Base-by-base conservation (phyloP, 2,888 invertebrate species). In the Cremastinae sp. region DNA sequence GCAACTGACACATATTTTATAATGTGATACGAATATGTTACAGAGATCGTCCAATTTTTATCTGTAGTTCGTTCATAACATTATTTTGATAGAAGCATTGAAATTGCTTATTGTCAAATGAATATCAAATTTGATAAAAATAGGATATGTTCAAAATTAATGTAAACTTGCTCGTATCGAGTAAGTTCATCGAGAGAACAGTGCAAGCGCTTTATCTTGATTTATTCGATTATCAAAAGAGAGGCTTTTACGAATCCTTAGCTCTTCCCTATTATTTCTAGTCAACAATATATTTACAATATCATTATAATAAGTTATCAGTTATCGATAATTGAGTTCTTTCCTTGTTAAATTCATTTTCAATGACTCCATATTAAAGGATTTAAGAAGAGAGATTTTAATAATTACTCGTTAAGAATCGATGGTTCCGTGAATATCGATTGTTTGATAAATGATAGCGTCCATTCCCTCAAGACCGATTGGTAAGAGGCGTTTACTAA, bases 21-120 rank as follows among this genome's bases (percentile, higher is more conserved):
- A 83, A 85, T 87, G 87, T 87, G 88, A 87, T 87, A 87, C 82
- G 84, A 86, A 84, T 86, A 87, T 87, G 82, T 85, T 88, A 81
- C 83, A 85, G 84, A 80, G 65, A 65, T 87, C 86, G 85, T 82
- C 81, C 85, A 87, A 83, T 87, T 85, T 85, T 59, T 73, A 85
- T 85, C 86, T 87, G 87, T 86, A 86, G 86, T 86, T 82, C 82
- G 82, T 86, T 85, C 28, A 82, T 12, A 20, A 38, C 7, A 5
- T 38, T 18, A 38, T 38, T 51, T 64, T 22, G 20, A 49, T 49
- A 14, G 9, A 5, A 9, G 10, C 2, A 9, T 20, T 20, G 18
- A 36, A n/a, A 12, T 64, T 64, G 20, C 38, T 38, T 1, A n/a
- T n/a, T n/a, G 8, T 64, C 10, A 38, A 64, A 22, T 22, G 4